Evolutionary conservation across 2,113 vertebrate species (phyloP).

Genomic region (Butorides virescens): DNA sequence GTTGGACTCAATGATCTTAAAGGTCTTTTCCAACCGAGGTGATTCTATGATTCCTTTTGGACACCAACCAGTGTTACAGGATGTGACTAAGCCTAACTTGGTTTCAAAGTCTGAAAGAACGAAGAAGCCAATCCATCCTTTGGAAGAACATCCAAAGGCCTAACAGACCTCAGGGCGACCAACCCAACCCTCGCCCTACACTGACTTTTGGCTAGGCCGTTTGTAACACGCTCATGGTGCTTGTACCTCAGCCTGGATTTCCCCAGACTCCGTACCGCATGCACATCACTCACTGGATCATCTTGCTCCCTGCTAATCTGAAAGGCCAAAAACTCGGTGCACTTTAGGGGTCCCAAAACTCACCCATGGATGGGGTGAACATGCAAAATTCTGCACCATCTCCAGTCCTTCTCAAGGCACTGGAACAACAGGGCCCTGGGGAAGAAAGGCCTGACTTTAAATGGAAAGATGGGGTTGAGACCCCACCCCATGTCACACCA

Average conservation of each 20-base stretch:
- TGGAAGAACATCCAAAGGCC: background rate
- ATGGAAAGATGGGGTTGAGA: constrained; percentile 43
- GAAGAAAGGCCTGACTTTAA: constrained; percentile 53
- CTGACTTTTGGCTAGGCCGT: background rate
- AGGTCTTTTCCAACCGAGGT: no score
- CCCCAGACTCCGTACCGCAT: background rate
- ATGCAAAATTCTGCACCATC: background rate
- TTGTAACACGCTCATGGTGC: background rate
- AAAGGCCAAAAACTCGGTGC: background rate
- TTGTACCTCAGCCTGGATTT: background rate
- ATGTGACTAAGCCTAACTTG: background rate
- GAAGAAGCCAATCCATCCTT: background rate
- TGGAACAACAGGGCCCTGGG: background rate
- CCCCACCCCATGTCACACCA: constrained; percentile 49
- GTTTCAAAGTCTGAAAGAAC: background rate
- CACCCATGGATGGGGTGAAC: fast-evolving
- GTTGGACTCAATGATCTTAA: no score
- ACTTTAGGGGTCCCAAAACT: background rate
- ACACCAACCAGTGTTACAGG: background rate
- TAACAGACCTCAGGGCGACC: background rate
- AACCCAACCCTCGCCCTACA: background rate
- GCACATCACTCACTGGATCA: background rate
- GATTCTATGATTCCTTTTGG: background rate
- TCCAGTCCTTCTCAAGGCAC: background rate
- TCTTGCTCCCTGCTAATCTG: background rate